Conservation (phyloP, 2,888 invertebrate genomes). For the Argyra leucocephala region DNA sequence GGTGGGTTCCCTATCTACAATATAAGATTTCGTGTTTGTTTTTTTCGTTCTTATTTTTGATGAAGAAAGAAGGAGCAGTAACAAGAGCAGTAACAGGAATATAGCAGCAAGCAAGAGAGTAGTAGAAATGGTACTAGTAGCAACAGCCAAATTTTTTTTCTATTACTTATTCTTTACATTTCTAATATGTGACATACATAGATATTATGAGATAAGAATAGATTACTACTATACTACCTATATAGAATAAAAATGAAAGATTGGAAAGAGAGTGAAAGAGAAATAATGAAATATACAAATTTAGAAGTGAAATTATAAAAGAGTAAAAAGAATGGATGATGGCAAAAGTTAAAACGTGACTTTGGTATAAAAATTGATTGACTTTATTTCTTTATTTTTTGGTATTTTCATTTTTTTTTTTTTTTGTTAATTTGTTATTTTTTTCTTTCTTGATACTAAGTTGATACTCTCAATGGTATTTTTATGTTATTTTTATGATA, state of each 20-base stretch:
- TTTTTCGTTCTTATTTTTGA: no score
- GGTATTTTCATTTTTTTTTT: neutral
- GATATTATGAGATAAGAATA: neutral
- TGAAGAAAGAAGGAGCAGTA: no score
- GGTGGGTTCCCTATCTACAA: neutral
- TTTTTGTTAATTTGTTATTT: no score
- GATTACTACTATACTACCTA: neutral
- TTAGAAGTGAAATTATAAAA: no score
- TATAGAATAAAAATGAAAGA: no score
- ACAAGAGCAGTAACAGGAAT: neutral
- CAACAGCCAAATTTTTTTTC: neutral
- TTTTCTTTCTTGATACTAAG: no score
- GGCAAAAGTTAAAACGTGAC: constrained; percentile 6
- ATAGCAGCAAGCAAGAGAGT: no score
- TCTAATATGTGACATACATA: neutral
- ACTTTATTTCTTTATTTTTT: neutral
- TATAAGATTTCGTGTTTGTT: neutral
- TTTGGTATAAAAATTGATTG: constrained; percentile 3
- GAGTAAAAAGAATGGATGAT: no score
- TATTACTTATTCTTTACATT: neutral
- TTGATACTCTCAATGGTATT: neutral
- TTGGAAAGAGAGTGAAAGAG: no score
- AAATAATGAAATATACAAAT: no score
- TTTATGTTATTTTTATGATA: neutral
- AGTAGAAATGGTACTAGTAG: neutral